Conservation (phyloP, 2,113 vertebrate genomes). For the Anhinga anhinga region DNA sequence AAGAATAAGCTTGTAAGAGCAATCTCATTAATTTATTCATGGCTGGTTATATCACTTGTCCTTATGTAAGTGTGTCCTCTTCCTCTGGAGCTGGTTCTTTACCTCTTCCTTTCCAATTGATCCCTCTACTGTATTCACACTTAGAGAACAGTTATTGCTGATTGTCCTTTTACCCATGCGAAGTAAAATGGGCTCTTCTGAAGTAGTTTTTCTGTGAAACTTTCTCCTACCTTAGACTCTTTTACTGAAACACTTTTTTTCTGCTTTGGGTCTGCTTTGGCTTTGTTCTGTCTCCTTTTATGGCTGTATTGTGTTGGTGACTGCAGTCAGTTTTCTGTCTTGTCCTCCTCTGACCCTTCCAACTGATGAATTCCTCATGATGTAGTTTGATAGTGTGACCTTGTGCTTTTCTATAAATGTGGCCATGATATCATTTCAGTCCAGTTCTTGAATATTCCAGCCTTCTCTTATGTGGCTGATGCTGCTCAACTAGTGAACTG, state of each 20-base stretch:
- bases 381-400: background rate
- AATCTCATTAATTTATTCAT: background rate
- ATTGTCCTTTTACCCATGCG: background rate
- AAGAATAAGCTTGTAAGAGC: background rate
- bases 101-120: background rate
- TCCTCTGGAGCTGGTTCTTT: background rate
- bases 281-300: conserved; percentile 1
- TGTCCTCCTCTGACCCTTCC: conserved; percentile 40
- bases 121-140: background rate
- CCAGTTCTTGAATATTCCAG: background rate
- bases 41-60: background rate
- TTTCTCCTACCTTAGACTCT: background rate
- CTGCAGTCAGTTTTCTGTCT: conserved; percentile 33
- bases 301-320: background rate
- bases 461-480: background rate
- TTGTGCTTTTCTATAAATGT: conserved; percentile 34
- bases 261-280: background rate
- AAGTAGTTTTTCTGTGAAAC: background rate
- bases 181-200: background rate
- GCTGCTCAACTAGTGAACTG: background rate
- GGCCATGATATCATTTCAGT: conserved; percentile 6
- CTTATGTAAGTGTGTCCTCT: background rate
- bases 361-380: background rate
- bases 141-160: background rate
- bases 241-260: background rate